Percentiles rank a stretch among this genome's conserved stretches.
Evolutionary conservation across 2,113 vertebrate species (phyloP).

Genomic region (Desmodus rotundus): DNA sequence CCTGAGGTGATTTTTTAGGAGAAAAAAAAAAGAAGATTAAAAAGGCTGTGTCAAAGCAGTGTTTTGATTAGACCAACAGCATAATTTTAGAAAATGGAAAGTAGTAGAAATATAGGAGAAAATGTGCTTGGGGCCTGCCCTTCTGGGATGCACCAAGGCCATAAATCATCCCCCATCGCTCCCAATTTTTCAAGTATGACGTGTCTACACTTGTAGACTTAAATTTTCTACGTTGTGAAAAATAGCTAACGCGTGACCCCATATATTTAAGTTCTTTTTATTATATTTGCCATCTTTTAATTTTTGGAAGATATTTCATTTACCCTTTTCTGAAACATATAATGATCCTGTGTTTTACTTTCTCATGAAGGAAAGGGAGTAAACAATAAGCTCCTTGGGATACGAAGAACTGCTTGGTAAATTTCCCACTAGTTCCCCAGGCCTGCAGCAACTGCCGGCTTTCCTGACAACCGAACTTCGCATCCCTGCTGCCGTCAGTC

Average conservation of each 20-base stretch:
- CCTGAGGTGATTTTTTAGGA: background rate
- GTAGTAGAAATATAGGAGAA: background rate
- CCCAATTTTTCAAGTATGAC: background rate
- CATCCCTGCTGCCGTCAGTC: slow-evolving; percentile 19
- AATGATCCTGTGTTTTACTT: background rate
- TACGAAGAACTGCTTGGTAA: background rate
- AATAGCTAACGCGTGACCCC: background rate
- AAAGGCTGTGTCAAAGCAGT: slow-evolving; percentile 26
- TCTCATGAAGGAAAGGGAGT: background rate
- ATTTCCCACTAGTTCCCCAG: background rate
- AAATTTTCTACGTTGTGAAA: background rate
- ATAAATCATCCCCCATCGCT: background rate
- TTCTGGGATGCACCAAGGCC: background rate
- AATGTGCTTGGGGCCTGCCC: background rate
- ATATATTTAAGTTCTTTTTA: background rate
- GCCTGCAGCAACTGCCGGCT: slow-evolving; percentile 17
- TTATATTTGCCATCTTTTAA: background rate
- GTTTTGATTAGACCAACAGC: slow-evolving; percentile 37
- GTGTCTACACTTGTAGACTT: background rate
- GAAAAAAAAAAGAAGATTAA: background rate
- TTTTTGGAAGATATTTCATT: slow-evolving; percentile 26
- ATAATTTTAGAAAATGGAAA: slow-evolving; percentile 45
- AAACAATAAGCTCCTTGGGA: background rate
- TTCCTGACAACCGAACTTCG: slow-evolving; percentile 33
- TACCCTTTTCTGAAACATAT: background rate